Evolutionary conservation across 2,797 vertebrate genomes (phyloP), one percentile per base, ranked within the genome.

Genomic region (Eospalax fontanierii): DNA sequence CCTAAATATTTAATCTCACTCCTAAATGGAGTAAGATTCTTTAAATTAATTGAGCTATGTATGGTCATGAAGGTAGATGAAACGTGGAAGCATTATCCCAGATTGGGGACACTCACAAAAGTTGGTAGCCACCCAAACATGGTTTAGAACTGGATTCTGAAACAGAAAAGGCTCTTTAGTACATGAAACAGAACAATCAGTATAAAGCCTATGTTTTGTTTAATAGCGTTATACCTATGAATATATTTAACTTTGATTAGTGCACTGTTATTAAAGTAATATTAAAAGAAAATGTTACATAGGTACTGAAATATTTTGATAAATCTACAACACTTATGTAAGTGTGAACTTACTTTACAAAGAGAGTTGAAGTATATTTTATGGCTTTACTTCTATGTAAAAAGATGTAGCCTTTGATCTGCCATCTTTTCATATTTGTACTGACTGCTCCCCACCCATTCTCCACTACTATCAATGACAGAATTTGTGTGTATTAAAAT

Each of bases 391-490:
- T 26, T 43, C 30, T n/a, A 0, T 14, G 5, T 12, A 26, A 11
- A 12, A 2, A 19, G 3, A 38, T 40, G 24, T 33, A 11, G 2
- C 38, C 4, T 71, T 92, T 79, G 4, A 28, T 30, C 0, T 28
- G 1, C 0, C 8, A 61, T n/a, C 7, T 5, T 26, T 21, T 0
- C 2, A 28, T 30, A 0, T 79, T 5, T 74, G 30, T 18, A 43
- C 9, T 87, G 2, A 73, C 43, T 83, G 70, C 4, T 85, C 33
- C 21, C 71, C 6, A 91, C 28, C 38, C 6, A 18, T 71, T 74
- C 89, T 22, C 83, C 12, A 9, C 33, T 91, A 8, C 70, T 10
- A 2, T 93, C 40, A 91, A 14, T 1, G 0, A 50, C 30, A n/a
- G n/a, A 54, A 7, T 59, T 84, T 38, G 43, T 59, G 15, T 59